These are phyloP conservation scores for Euleptes europaea DNA, from an alignment of 2,113 vertebrate genomes.

Conservation along the genomic window DNA sequence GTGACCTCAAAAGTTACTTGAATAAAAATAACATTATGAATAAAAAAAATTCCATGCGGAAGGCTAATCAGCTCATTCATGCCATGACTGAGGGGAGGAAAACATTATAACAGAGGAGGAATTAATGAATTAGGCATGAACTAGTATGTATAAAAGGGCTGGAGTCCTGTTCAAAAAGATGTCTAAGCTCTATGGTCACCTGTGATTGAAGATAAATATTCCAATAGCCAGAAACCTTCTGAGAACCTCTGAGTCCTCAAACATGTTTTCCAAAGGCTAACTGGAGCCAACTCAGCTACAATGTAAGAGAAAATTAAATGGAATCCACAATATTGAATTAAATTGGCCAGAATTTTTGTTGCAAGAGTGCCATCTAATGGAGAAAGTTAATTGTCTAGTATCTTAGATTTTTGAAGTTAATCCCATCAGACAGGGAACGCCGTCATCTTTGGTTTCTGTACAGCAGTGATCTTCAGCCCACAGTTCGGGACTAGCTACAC, in stretches of 20 bases:
- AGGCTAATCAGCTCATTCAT: background rate
- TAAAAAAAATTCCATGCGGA: background rate
- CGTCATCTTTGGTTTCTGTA: background rate
- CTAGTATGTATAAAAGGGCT: background rate
- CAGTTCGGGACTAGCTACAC: too few relatives aligned
- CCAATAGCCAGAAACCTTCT: background rate
- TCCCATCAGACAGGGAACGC: background rate
- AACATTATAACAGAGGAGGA: background rate
- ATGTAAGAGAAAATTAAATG: background rate
- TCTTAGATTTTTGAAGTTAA: background rate
- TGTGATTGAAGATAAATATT: conserved; percentile 1
- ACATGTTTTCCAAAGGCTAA: background rate
- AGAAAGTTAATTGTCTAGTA: background rate
- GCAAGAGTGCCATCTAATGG: conserved; percentile 54
- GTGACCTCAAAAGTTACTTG: background rate
- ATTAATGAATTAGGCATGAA: background rate
- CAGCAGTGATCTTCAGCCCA: too few relatives aligned
- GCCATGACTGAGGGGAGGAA: background rate
- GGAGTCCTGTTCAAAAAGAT: background rate
- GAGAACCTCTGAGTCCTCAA: background rate
- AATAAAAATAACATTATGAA: background rate
- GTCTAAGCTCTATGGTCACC: background rate
- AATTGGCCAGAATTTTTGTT: background rate
- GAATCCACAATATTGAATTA: background rate
- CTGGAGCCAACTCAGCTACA: background rate